Evolutionary conservation across 2,888 invertebrate species (phyloP).

Genomic region (Hoplodrina blanda): DNA sequence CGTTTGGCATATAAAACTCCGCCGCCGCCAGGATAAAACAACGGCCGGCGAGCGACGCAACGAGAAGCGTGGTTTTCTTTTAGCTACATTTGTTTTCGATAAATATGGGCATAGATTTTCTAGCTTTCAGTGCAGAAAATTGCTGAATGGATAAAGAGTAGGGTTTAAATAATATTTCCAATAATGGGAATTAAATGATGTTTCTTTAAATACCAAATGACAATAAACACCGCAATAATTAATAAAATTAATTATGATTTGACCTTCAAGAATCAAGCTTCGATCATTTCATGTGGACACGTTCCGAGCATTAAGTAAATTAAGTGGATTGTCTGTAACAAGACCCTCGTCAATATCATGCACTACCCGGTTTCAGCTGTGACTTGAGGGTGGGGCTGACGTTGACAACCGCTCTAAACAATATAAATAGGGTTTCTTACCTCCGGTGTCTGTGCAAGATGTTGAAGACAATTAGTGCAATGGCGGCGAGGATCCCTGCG

Average conservation of each 20-base stretch:
- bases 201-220: neutral
- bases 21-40: conserved; percentile 47
- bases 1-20: conserved; percentile 64
- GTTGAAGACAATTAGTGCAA: conserved; percentile 97
- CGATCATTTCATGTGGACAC: conserved; percentile 10
- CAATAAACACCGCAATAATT: neutral
- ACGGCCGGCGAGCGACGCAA: conserved; percentile 36
- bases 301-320: conserved; percentile 44
- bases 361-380: conserved; percentile 58
- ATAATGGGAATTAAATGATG: neutral
- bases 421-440: conserved; percentile 87
- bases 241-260: neutral
- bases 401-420: conserved; percentile 63
- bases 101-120: conserved; percentile 33
- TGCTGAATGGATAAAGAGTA: neutral
- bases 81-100: conserved; percentile 41
- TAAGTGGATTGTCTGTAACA: conserved; percentile 56
- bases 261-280: conserved; percentile 7
- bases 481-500: conserved; percentile 96
- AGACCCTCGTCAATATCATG: conserved; percentile 69
- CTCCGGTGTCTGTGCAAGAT: conserved; percentile 97
- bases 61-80: conserved; percentile 37
- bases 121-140: conserved; percentile 4
- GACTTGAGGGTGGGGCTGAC: conserved; percentile 55
- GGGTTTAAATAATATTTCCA: neutral